Evolutionary conservation across 2,797 vertebrate genomes (phyloP), one percentile per base, ranked within the genome.

Genomic region (Poecilia wingei): DNA sequence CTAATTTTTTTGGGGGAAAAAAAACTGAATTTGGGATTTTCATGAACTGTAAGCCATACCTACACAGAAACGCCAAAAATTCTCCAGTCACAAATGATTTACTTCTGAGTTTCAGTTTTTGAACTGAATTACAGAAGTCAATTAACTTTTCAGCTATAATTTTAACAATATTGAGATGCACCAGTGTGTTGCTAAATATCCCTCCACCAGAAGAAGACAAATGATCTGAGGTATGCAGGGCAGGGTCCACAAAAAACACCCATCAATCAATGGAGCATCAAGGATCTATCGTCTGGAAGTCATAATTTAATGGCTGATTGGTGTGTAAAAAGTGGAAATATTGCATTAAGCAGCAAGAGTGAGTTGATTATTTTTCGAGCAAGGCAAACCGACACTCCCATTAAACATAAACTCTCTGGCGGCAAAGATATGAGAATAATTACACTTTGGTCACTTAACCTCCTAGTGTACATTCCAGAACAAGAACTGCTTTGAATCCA

Each of bases 361-460:
- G 47, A 83, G 75, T 84, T 51, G 28, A 90, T 87, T 0, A 25
- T 76, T 82, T 74, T 87, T 74, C 84, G 77, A 85, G 86, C 86
- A 91, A 92, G 83, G 86, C 84, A 83, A 90, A 91, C 75, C 80
- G 79, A 92, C 74, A 80, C 79, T n/a, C 75, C 85, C 61, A 82
- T 82, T 73, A 75, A 79, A 89, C 77, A 82, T 78, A 87, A 88
- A 87, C 74, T 79, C 75, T 77, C 81, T 79, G 68, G 74, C 68
- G 76, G 84, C 82, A 72, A 85, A 75, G 72, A 53, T 74, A 74
- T 47, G 68, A 86, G 39, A 82, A 64, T 73, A 84, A 55, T 89
- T 88, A 83, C 8, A 85, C 89, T 94, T 93, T 94, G 91, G 93
- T 93, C 84, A 31, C 82, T 79, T 80, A 80, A 87, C 92, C 80